Base-by-base conservation (phyloP, 2,113 vertebrate species). In the Myrmecophaga tridactyla region DNA sequence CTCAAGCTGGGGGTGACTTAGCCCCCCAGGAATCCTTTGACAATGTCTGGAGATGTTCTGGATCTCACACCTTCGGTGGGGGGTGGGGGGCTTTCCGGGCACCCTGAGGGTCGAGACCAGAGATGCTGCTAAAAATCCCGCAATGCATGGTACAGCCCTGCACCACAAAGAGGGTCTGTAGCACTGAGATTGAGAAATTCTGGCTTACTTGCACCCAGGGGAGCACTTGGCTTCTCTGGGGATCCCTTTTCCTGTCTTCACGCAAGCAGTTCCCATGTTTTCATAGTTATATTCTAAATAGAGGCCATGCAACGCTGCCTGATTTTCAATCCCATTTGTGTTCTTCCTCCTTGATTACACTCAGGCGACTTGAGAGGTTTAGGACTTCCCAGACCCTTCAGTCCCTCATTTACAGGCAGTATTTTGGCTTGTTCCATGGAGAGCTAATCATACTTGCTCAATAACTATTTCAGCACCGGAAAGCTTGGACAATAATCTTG, bases 31-130 rank as follows among this genome's bases (percentile, higher is more conserved):
- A 75, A n/a, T 53, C 67, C 48, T 53, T 53, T n/a, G 25, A 77
- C 53, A 63, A 93, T 9, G 46, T 73, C 89, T 86, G 29, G 21
- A 78, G 80, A 58, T 27, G n/a, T 62, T 97, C 90, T 67, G 56
- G 51, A 31, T 67, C 56, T 39, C 69, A 89, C 51, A 69, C 3
- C 27, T 48, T 56, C 3, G 13, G 34, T 53, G 48, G 48, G 53
- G 36, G 10, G 31, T 14, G 39, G 18, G 39, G 10, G 4, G 31
- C 65, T 12, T 67, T 31, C 3, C 46, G 46, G 63, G 36, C 51
- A 51, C 41, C 58, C 62, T 73, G 78, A 92, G 21, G 17, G n/a
- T 62, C 69, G 67, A 86, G 21, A 25, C 41, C 75, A 82, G 94
- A 70, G 80, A 60, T 29, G 13, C 58, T 75, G 48, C 46, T 58